Base-by-base conservation (phyloP, 2,888 invertebrate species). In the Chelonus formosanus region DNA sequence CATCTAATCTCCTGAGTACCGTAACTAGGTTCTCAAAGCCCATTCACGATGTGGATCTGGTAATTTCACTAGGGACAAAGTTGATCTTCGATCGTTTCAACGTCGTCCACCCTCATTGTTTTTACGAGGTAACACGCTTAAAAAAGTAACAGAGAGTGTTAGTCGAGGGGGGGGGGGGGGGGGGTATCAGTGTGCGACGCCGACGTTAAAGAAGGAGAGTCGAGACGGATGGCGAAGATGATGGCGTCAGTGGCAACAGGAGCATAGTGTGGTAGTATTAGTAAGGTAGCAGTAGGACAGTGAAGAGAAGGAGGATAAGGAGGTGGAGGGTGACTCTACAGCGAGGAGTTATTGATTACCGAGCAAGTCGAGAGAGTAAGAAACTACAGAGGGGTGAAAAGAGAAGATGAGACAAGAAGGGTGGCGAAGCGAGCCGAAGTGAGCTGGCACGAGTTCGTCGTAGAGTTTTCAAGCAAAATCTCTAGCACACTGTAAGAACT, bases 301-400 rank as follows among this genome's bases (percentile, higher is more conserved):
- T 43, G 44, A 31, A 60, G 60, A 10, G 58, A 36, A 45, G 34
- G 36, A 43, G 35, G 6, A 40, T 6, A 31, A 40, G 36, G 44
- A 20, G 55, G 65, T 55, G 5, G 44, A 34, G 31, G 67, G 68
- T 63, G 68, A 68, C 70, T 69, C 65, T 73, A 72, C 76, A 75
- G 77, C 78, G 77, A 80, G 81, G 76, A 82, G 82, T 83, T 82
- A 82, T 83, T 82, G 83, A 83, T 83, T 83, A 82, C 78, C 80
- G 73, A 61, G 56, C 56, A 44, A 65, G 60, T 44, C 44, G 59
- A 59, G 65, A 55, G 54, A 31, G 36, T 5, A 59, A 4, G 20
- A 48, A 5, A 47, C 45, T 32, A 20, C 7, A 10, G 34, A 5
- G 59, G 40, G 31, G n/a, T 52, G 10, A 44, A 35, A 35, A 35